Conservation (phyloP, 2,888 invertebrate species). For the Cheilosia scutellata region DNA sequence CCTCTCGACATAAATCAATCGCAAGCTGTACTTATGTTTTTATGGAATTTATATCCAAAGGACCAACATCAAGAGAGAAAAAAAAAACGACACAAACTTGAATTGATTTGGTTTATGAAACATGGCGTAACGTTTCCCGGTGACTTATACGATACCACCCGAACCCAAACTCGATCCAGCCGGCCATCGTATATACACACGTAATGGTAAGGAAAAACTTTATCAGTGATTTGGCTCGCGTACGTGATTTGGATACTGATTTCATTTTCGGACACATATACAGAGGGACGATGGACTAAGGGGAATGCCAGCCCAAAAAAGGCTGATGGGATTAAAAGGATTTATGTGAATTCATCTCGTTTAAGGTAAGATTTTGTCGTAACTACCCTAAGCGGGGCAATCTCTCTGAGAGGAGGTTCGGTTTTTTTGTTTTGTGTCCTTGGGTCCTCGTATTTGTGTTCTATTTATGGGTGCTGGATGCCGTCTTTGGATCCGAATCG, state of each 20-base stretch:
- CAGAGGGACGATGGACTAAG: neutral
- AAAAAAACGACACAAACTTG: neutral
- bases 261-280: slow-evolving; percentile 44
- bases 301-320: neutral
- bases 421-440: neutral
- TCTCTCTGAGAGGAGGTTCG: slow-evolving; percentile 58
- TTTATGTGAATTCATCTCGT: slow-evolving; percentile 73
- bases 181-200: neutral
- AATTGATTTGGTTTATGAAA: slow-evolving; percentile 72
- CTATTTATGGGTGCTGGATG: slow-evolving; percentile 12
- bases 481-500: slow-evolving; percentile 56
- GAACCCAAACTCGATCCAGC: slow-evolving; percentile 5
- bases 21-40: slow-evolving; percentile 30
- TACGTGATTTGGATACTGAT: slow-evolving; percentile 74
- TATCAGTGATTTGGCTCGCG: slow-evolving; percentile 75
- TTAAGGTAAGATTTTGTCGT: slow-evolving; percentile 74
- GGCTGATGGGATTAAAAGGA: slow-evolving; percentile 72
- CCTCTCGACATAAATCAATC: slow-evolving; percentile 66
- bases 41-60: neutral
- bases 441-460: slow-evolving; percentile 1
- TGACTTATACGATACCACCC: slow-evolving; percentile 44
- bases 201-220: slow-evolving; percentile 45
- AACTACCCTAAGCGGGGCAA: slow-evolving; percentile 73
- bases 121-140: slow-evolving; percentile 48
- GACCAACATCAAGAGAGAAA: neutral